These are phyloP conservation scores for Antrozous pallidus DNA, from an alignment of 2,797 vertebrate species.

Conservation along the genomic window DNA sequence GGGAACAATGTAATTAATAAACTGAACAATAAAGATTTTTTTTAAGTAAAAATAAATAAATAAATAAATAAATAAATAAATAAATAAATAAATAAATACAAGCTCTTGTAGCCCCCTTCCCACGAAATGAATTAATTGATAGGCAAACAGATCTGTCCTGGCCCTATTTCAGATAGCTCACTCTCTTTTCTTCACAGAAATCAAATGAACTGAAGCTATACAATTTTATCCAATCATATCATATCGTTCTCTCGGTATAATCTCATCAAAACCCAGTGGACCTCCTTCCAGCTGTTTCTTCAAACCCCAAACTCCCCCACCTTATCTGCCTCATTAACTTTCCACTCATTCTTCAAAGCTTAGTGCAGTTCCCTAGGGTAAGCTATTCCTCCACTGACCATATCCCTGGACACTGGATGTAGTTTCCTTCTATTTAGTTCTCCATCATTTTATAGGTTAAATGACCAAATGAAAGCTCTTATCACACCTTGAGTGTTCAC, in stretches of 20 bases:
- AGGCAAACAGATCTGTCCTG: not conserved
- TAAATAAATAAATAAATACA: too few relatives aligned
- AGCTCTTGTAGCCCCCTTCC: not conserved
- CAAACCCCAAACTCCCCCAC: not conserved
- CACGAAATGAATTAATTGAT: not conserved
- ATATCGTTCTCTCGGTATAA: not conserved
- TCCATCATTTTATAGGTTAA: not conserved
- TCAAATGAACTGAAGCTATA: not conserved
- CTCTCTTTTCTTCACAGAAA: conserved; percentile 1
- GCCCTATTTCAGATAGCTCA: not conserved
- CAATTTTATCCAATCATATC: not conserved
- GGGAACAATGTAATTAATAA: too few relatives aligned
- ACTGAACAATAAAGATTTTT: too few relatives aligned
- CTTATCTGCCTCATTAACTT: not conserved
- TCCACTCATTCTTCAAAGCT: not conserved
- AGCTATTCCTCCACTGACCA: not conserved
- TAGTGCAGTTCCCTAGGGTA: not conserved
- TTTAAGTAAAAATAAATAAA: too few relatives aligned
- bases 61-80: too few relatives aligned
- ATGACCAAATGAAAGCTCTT: not conserved
- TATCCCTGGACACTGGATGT: not conserved
- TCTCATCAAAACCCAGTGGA: not conserved
- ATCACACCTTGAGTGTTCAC: not conserved
- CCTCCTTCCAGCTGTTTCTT: not conserved
- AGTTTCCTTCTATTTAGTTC: not conserved